A percentile compares a stretch with the other conserved stretches of the same genome.
Conservation (phyloP, 2,113 vertebrate genomes). For the Laticauda colubrina region DNA sequence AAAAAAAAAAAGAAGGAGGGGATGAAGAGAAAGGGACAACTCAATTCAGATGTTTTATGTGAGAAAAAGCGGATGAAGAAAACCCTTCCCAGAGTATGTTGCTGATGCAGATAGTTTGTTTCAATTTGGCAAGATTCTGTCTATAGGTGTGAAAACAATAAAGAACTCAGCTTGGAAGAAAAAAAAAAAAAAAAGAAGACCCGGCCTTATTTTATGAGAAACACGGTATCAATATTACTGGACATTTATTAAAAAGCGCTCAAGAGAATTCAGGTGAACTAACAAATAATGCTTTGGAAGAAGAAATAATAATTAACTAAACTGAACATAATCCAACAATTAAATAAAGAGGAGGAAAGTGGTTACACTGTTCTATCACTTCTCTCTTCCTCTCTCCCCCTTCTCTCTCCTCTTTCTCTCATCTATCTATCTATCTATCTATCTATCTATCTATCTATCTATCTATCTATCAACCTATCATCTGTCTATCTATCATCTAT, state of each 20-base stretch:
- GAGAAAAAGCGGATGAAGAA: too few species aligned
- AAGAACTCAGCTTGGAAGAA: too few species aligned
- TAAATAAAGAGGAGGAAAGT: not conserved
- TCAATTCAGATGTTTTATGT: too few species aligned
- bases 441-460: not conserved
- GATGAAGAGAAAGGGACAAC: too few species aligned
- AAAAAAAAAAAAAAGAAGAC: too few species aligned
- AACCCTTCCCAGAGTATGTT: too few species aligned
- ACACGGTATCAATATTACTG: not conserved
- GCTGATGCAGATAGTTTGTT: too few species aligned
- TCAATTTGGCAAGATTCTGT: too few species aligned
- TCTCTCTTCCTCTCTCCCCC: not conserved
- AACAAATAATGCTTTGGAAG: not conserved
- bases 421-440: not conserved
- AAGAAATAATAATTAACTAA: slow-evolving; percentile 12
- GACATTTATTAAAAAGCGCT: rapidly evolving
- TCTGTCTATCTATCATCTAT: not conserved
- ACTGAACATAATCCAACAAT: not conserved
- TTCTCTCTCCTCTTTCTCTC: too few species aligned
- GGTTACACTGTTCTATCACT: not conserved
- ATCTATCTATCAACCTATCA: not conserved
- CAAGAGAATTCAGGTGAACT: not conserved
- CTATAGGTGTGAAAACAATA: too few species aligned
- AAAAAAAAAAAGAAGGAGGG: too few species aligned
- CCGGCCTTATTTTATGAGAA: too few species aligned